Conservation (phyloP, 2,113 vertebrate species). For the Phylloscopus trochilus region DNA sequence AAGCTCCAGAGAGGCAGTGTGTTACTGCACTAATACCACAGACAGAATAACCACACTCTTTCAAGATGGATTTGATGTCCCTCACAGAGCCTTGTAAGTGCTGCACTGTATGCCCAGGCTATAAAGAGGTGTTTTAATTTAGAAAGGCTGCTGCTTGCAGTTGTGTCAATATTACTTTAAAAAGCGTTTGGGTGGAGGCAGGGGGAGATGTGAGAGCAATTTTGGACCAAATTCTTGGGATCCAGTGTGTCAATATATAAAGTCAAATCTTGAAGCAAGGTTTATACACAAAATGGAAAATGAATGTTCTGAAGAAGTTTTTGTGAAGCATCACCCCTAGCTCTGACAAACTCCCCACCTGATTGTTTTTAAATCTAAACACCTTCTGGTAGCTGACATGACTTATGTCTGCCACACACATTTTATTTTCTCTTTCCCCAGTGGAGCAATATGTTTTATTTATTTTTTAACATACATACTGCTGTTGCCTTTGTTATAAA, state of each 20-base stretch:
- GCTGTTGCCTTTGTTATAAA: background rate
- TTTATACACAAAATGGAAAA: background rate
- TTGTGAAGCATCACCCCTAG: background rate
- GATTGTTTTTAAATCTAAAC: background rate
- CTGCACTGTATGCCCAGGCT: background rate
- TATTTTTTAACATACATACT: background rate
- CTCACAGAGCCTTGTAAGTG: background rate
- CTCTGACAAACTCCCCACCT: background rate
- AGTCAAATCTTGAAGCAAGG: background rate
- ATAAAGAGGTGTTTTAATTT: constrained; percentile 19
- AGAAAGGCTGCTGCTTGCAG: background rate
- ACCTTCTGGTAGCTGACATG: background rate
- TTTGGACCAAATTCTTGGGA: background rate
- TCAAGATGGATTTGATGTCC: constrained; percentile 11
- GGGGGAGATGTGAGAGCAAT: background rate
- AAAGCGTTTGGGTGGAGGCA: background rate
- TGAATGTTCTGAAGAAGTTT: background rate
- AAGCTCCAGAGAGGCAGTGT: constrained; percentile 14
- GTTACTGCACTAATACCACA: background rate
- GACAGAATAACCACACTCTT: constrained; percentile 30
- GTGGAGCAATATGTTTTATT: background rate
- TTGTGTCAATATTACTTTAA: constrained; percentile 51
- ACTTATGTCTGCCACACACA: background rate
- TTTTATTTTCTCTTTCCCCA: background rate
- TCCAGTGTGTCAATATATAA: background rate